Evolutionary conservation across 2,113 vertebrate genomes (phyloP), one percentile per base, ranked within the genome.

Genomic region (Astatotilapia flaviijosephi): DNA sequence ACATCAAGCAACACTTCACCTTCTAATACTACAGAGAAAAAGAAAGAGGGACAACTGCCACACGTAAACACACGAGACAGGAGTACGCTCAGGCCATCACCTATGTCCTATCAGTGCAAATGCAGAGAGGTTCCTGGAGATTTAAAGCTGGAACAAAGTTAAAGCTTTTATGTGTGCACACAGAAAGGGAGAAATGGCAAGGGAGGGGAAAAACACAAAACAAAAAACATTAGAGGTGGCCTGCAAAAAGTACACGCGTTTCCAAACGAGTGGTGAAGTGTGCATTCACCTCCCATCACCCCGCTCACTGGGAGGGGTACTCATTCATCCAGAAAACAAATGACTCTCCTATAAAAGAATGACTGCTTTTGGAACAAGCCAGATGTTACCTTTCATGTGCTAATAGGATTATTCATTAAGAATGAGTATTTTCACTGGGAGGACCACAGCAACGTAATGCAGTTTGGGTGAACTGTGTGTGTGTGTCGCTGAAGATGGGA

Each of bases 361-460:
- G 89, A 88, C 55, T 80, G 91, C 84, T 87, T 92, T 89, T 89
- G 83, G 85, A 89, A 81, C 68, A 51, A 79, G 88, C 91, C 95
- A 96, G 95, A 95, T 96, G 95, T 93, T 94, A 89, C 91, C 94
- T 95, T 95, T 96, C 94, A 92, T 96, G 95, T 95, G 94, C 84
- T 96, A 96, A 96, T 93, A 91, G 89, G 86, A 93, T 96, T 95
- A 94, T 95, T 95, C 93, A 94, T 95, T 95, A 95, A 90, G 87
- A 91, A 65, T 2, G 54, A 81, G 79, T 80, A 87, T 86, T 54
- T 82, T 54, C 79, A 80, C 62, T 21, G 23, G 23, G 86, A 86
- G 82, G 9, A 5, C 28, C 45, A 82, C 75, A 51, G 68, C 89
- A 91, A 62, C 35, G 11, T 6, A 79, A 70, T 2, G 33, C 82